These are phyloP conservation scores for Pterocles gutturalis DNA, from an alignment of 2,113 vertebrate genomes.

Conservation along the genomic window DNA sequence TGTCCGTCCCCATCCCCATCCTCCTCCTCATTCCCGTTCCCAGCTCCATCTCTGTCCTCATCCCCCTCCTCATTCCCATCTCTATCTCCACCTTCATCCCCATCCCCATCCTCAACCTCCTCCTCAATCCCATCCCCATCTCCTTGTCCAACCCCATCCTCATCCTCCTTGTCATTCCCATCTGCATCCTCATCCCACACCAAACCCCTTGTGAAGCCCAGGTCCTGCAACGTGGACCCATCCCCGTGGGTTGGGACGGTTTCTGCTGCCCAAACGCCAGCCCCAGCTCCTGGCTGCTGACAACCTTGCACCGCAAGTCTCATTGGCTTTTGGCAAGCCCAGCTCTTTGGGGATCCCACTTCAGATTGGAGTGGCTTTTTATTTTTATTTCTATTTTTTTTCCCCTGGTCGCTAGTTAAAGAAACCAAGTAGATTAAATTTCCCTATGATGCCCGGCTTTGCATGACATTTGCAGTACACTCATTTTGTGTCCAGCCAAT, in stretches of 20 bases:
- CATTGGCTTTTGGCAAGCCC: neutral
- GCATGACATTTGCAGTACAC: neutral
- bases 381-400: neutral
- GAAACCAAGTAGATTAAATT: neutral
- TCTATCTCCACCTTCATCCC: no score
- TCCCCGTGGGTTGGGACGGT: neutral
- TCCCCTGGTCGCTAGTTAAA: neutral
- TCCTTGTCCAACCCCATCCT: neutral
- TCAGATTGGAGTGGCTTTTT: neutral
- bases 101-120: neutral
- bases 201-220: neutral
- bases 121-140: neutral
- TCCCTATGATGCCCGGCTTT: neutral
- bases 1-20: neutral
- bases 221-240: accelerated
- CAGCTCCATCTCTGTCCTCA: no score
- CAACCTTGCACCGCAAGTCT: neutral
- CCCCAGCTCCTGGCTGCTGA: accelerated
- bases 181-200: neutral
- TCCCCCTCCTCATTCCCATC: neutral
- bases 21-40: neutral
- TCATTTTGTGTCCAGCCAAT: neutral
- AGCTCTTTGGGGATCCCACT: neutral
- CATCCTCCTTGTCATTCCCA: neutral
- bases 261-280: accelerated